Evolutionary conservation across 1,140 invertebrate genomes (phyloP), one percentile per base, ranked within the genome.

Genomic region (Odontomachus brunneus): DNA sequence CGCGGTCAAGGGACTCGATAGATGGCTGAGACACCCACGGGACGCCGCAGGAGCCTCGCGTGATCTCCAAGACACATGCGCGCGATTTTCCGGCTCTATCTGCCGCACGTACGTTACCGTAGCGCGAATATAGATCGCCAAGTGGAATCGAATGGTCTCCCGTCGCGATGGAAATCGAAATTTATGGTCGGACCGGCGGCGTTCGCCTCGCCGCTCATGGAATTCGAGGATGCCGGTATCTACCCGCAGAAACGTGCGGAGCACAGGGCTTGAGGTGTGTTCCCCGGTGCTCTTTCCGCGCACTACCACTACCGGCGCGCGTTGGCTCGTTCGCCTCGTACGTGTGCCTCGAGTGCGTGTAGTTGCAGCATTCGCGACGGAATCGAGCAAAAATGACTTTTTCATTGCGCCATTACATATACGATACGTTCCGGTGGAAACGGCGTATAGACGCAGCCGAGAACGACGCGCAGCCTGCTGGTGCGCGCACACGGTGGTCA

Each of bases 141-240:
- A 91, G 86, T 88, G 85, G 88, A 91, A 91, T 91, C 86, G 90
- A 92, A 91, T 89, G 85, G 90, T 91, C 84, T 88, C 72, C 82
- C 82, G 86, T 91, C 90, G 85, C 84, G 74, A 86, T 89, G 88
- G 89, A 91, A 92, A 92, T 92, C 90, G 86, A 91, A 91, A 91
- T 91, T 91, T 92, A 91, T 89, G 84, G 71, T 82, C 73, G 48
- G 71, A 73, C 63, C 85, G 53, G 60, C 81, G 84, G 73, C 78
- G 65, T 73, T 63, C 73, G 78, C 67, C 60, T 88, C 75, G 85
- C 51, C 55, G 49, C 75, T 83, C 74, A 57, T 78, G 83, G 89
- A 89, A 89, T 91, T 83, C 86, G 87, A 91, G 83, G 67, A 86
- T 85, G 76, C 63, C 83, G 75, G 66, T 88, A 84, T 75, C 81